phyloP scores from a whole-genome alignment of 2,888 invertebrate species.

The Temnothorax unifasciatus region DNA sequence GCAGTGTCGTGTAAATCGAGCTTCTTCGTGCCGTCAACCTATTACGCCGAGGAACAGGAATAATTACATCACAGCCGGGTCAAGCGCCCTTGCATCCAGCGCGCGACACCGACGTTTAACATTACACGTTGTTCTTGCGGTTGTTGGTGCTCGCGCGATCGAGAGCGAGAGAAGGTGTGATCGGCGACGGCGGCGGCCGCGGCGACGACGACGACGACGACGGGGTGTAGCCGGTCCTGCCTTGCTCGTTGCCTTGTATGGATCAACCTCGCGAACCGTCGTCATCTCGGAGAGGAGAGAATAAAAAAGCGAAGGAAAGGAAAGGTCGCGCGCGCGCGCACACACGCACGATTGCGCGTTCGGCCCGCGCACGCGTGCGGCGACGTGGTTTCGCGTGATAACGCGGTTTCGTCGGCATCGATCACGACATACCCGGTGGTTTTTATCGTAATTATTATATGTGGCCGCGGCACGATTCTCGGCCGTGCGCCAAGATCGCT shows the following conservation, averaged over 20 bases:
- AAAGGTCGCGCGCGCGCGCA: constrained; percentile 40
- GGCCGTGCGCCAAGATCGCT: constrained; percentile 17
- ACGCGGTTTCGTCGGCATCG: constrained; percentile 54
- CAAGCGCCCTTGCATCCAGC: constrained; percentile 29
- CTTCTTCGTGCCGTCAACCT: constrained; percentile 27
- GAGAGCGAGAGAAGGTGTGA: constrained; percentile 41
- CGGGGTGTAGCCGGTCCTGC: constrained; percentile 73
- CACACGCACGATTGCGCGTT: constrained; percentile 1
- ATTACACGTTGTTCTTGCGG: constrained; percentile 1
- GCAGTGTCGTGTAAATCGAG: background rate
- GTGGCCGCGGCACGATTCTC: constrained; percentile 59
- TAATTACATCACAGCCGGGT: constrained; percentile 25
- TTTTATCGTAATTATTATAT: constrained; percentile 60
- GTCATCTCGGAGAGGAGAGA: constrained; percentile 46
- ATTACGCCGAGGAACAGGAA: background rate
- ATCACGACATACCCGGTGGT: constrained; percentile 21
- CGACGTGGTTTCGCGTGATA: constrained; percentile 54
- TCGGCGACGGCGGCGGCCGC: constrained; percentile 30
- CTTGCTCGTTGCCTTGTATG: constrained; percentile 81
- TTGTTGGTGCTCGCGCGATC: background rate
- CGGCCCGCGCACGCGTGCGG: constrained; percentile 3
- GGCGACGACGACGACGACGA: constrained; percentile 29
- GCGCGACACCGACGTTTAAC: background rate
- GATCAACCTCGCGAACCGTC: constrained; percentile 76
- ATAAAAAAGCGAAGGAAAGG: constrained; percentile 64